phyloP scores from a whole-genome alignment of 1,140 invertebrate species.

The Zeugodacus cucurbitae region DNA sequence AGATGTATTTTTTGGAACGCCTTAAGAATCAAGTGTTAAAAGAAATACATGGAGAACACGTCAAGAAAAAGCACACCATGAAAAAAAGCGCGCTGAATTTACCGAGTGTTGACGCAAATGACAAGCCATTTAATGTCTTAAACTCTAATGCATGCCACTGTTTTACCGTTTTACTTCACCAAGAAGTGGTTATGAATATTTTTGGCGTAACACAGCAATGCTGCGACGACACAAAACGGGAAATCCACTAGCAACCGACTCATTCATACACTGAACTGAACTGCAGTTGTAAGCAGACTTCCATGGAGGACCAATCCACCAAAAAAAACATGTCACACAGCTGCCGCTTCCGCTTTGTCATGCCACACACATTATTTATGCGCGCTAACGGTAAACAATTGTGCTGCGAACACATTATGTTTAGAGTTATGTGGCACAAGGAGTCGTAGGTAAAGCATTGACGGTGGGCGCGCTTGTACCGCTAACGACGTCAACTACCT shows the following conservation, averaged over 20 bases:
- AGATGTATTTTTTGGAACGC: not conserved
- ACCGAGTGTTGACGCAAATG: constrained; percentile 3
- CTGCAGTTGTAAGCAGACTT: not conserved
- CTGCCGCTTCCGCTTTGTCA: constrained; percentile 21
- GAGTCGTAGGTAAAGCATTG: not conserved
- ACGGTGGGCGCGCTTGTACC: not conserved
- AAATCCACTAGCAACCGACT: not conserved
- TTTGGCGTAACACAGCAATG: constrained; percentile 6
- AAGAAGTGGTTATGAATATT: constrained; percentile 32
- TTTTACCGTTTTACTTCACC: not conserved
- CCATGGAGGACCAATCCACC: not conserved
- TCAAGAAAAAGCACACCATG: not conserved
- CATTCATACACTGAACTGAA: not conserved
- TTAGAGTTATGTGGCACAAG: not conserved
- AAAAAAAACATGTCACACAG: constrained; percentile 1
- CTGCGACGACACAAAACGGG: not conserved
- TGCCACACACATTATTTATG: constrained; percentile 7
- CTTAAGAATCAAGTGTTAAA: not conserved
- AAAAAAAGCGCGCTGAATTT: not conserved
- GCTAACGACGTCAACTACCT: constrained; percentile 21
- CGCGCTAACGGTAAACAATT: not conserved
- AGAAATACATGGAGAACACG: not conserved
- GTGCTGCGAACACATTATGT: not conserved
- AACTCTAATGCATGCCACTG: not conserved
- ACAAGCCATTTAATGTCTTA: constrained; percentile 37